A percentile compares a stretch with the other conserved stretches of the same genome.
Conservation (phyloP, 1,140 invertebrate genomes). For the Hetaerina americana region DNA sequence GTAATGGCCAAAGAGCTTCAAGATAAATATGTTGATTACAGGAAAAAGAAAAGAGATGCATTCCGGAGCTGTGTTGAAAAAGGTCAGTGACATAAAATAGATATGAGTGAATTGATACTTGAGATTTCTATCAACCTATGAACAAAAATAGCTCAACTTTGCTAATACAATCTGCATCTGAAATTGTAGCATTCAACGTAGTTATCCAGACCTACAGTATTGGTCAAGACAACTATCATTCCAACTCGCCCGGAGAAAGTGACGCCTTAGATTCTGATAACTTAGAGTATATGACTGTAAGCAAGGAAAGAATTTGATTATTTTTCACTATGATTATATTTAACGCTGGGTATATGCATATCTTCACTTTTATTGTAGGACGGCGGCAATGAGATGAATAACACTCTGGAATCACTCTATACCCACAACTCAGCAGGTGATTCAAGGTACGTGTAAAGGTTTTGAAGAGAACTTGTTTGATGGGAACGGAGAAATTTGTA, state of each 20-base stretch:
- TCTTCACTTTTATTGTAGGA: background rate
- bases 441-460: background rate
- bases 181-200: background rate
- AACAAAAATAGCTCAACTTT: too few species aligned
- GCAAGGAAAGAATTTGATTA: background rate
- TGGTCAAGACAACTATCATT: background rate
- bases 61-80: conserved; percentile 50
- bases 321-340: background rate
- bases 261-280: background rate
- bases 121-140: too few species aligned
- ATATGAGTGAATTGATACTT: too few species aligned
- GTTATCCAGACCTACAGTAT: background rate
- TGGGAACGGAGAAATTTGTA: too few species aligned
- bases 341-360: background rate
- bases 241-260: background rate
- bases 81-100: conserved; percentile 37
- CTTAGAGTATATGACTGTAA: background rate
- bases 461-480: too few species aligned
- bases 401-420: background rate
- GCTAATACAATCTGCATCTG: too few species aligned
- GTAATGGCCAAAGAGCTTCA: conserved; percentile 58
- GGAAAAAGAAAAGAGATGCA: conserved; percentile 46
- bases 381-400: background rate
- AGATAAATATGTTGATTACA: conserved; percentile 54
- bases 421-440: background rate